phyloP scores from a whole-genome alignment of 2,113 vertebrate species.

The Shinisaurus crocodilurus region DNA sequence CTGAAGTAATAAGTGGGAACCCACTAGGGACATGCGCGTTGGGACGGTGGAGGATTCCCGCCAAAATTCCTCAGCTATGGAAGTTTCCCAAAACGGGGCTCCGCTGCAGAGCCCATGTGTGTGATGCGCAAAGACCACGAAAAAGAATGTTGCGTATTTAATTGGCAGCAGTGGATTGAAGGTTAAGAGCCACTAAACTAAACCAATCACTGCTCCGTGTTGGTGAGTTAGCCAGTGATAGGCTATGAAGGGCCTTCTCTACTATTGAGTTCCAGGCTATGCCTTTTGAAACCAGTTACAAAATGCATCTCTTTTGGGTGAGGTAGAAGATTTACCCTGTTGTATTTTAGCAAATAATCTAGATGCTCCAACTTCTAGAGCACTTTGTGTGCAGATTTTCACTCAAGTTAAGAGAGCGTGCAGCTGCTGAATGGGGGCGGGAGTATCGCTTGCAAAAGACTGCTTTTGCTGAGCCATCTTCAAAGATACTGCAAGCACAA shows the following conservation, averaged over 20 bases:
- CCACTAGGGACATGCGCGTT: no score
- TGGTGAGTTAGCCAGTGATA: background rate
- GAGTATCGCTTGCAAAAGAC: background rate
- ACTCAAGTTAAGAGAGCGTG: background rate
- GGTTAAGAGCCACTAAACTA: background rate
- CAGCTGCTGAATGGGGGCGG: background rate
- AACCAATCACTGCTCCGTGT: background rate
- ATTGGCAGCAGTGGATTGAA: background rate
- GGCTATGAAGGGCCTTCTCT: background rate
- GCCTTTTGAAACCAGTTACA: background rate
- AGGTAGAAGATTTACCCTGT: background rate
- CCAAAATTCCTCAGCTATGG: no score
- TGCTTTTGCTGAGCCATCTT: background rate
- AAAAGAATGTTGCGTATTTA: background rate
- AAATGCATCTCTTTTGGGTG: background rate
- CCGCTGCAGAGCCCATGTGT: no score
- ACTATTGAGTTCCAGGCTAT: background rate
- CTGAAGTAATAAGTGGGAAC: no score
- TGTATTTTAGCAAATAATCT: background rate
- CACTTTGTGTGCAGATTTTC: background rate
- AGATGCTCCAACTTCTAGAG: no score
- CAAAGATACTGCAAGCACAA: background rate
- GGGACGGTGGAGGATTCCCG: no score
- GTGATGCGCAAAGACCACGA: no score
- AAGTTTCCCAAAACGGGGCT: no score